phyloP scores from a whole-genome alignment of 2,113 vertebrate genomes.

The Chaetodon trifascialis region DNA sequence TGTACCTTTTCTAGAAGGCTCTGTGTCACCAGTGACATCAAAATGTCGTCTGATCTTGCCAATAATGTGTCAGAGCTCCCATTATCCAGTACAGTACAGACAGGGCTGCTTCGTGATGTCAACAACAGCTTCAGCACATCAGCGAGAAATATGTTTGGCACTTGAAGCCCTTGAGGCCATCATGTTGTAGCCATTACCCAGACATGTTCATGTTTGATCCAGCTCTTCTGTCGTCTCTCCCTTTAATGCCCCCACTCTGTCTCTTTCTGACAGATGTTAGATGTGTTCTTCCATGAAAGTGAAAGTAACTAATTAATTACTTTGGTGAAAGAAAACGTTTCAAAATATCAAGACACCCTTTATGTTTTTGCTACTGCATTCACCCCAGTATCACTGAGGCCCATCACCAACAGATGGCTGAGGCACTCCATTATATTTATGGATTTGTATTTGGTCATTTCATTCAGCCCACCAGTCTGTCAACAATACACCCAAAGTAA shows the following conservation, averaged over 20 bases:
- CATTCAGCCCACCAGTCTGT: not conserved
- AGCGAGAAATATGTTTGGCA: conserved; percentile 20
- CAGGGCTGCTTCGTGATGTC: not conserved
- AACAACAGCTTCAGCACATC: conserved; percentile 27
- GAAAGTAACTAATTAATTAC: not conserved
- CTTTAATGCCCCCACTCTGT: not conserved
- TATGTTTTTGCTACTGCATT: not conserved
- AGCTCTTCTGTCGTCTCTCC: not conserved
- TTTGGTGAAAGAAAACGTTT: not conserved
- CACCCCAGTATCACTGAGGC: not conserved
- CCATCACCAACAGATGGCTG: conserved; percentile 22
- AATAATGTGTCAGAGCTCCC: not conserved
- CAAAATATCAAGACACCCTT: not conserved
- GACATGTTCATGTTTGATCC: conserved; percentile 34
- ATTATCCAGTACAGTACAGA: not conserved
- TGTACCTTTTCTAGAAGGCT: not conserved
- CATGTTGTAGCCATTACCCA: conserved; percentile 34
- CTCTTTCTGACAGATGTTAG: not conserved
- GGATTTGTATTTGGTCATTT: not conserved
- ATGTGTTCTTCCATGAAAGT: not conserved
- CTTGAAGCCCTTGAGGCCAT: conserved; percentile 16
- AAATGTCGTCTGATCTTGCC: not conserved
- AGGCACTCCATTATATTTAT: not conserved
- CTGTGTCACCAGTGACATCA: not conserved
- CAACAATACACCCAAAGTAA: not conserved